Evolutionary conservation across 1,140 invertebrate species (phyloP).

Genomic region (Planococcus citri): DNA sequence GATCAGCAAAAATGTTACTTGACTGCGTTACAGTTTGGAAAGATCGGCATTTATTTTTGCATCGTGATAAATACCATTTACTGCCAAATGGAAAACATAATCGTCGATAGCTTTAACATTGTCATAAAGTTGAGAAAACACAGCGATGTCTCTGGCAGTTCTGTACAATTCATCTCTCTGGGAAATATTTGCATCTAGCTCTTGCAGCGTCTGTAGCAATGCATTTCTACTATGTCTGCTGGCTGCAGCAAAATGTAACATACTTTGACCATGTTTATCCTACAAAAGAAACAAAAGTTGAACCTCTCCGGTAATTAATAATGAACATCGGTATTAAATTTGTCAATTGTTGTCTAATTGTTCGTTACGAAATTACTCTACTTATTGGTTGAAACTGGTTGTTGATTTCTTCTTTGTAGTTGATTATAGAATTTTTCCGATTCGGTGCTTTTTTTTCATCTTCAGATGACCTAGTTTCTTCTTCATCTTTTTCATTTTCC

Average conservation of each 20-base stretch:
- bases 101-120: constrained; percentile 73
- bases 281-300: constrained; percentile 33
- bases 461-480: not conserved
- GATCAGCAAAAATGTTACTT: not conserved
- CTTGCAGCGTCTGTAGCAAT: constrained; percentile 59
- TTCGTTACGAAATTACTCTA: not conserved
- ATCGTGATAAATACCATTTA: constrained; percentile 49
- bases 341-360: not conserved
- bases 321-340: not conserved
- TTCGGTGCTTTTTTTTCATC: not conserved
- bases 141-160: constrained; percentile 73
- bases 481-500: not conserved
- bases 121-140: constrained; percentile 57
- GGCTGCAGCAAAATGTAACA: constrained; percentile 75
- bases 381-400: not conserved
- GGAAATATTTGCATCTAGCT: constrained; percentile 61
- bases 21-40: no score
- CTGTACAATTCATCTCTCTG: constrained; percentile 68
- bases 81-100: constrained; percentile 59
- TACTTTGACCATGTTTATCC: constrained; percentile 77
- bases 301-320: no score
- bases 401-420: not conserved
- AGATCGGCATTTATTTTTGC: constrained; percentile 15
- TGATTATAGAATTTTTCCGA: not conserved
- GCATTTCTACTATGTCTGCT: constrained; percentile 60